Evolutionary conservation across 2,888 invertebrate genomes (phyloP).

Genomic region (Eupithecia inturbata): DNA sequence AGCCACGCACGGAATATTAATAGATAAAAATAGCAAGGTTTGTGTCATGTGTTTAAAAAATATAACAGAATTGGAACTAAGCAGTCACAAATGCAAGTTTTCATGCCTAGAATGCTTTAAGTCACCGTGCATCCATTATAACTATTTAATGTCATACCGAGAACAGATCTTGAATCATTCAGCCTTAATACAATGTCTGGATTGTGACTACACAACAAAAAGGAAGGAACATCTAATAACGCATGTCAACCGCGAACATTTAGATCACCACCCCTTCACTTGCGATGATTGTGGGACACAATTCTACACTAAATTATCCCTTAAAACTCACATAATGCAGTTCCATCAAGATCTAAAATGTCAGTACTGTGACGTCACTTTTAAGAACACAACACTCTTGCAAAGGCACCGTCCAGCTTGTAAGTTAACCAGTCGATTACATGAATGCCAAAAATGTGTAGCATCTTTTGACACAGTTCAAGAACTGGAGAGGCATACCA

Average conservation of each 20-base stretch:
- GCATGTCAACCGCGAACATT: conserved; percentile 64
- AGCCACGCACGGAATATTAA: conserved; percentile 46
- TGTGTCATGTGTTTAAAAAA: conserved; percentile 60
- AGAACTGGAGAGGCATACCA: conserved; percentile 52
- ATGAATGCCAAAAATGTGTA: conserved; percentile 52
- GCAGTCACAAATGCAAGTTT: conserved; percentile 61
- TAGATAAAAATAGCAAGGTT: conserved; percentile 38
- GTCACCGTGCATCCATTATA: conserved; percentile 61
- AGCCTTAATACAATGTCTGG: conserved; percentile 55
- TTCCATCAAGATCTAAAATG: conserved; percentile 60
- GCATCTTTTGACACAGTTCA: conserved; percentile 57
- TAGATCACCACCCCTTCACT: conserved; percentile 63
- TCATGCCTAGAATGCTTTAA: conserved; percentile 58
- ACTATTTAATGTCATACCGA: conserved; percentile 58
- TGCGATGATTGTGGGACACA: conserved; percentile 61
- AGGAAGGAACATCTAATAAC: conserved; percentile 60
- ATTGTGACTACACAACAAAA: conserved; percentile 62
- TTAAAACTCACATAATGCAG: conserved; percentile 58
- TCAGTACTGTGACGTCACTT: conserved; percentile 59
- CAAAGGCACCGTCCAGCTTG: conserved; percentile 54
- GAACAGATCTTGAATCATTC: conserved; percentile 57
- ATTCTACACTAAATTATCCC: conserved; percentile 61
- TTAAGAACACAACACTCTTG: conserved; percentile 49
- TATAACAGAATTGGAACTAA: conserved; percentile 49
- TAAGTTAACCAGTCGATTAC: conserved; percentile 47